phyloP scores from a whole-genome alignment of 30 jellyfish, hydroid and myxozoan species.

The Pelagia noctiluca region DNA sequence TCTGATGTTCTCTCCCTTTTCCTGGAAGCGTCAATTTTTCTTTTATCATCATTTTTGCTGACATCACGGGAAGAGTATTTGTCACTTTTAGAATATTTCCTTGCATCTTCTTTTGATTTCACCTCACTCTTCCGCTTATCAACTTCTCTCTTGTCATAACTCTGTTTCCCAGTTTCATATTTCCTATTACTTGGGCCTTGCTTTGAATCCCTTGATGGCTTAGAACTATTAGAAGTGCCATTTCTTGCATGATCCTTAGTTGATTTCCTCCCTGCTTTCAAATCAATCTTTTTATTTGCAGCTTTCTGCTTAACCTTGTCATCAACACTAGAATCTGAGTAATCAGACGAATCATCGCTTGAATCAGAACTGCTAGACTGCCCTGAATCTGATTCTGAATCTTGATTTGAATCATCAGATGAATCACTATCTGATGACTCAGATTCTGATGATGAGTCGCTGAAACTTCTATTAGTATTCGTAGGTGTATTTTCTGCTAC shows the following conservation, averaged over 20 bases:
- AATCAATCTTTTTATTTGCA: neutral
- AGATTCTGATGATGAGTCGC: constrained; percentile 55
- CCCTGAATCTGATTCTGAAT: constrained; percentile 44
- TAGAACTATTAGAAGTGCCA: neutral
- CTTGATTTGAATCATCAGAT: constrained; percentile 5
- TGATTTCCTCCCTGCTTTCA: neutral
- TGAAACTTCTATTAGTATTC: constrained; percentile 48
- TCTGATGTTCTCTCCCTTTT: constrained; percentile 8
- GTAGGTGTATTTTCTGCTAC: constrained; percentile 40
- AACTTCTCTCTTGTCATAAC: neutral
- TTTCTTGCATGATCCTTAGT: neutral
- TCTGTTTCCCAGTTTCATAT: neutral
- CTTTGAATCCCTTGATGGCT: neutral
- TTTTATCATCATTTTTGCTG: neutral
- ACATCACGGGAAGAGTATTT: neutral
- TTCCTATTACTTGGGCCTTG: neutral
- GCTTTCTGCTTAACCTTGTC: neutral
- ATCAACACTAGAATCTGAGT: constrained; percentile 16
- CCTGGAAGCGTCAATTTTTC: neutral
- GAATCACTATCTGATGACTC: constrained; percentile 10
- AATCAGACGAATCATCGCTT: constrained; percentile 19
- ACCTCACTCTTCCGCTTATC: neutral
- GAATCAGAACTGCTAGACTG: constrained; percentile 25
- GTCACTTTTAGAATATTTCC: neutral
- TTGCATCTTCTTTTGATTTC: neutral